Evolutionary conservation across 2,113 vertebrate species (phyloP).

Genomic region (Pycnonotus jocosus): DNA sequence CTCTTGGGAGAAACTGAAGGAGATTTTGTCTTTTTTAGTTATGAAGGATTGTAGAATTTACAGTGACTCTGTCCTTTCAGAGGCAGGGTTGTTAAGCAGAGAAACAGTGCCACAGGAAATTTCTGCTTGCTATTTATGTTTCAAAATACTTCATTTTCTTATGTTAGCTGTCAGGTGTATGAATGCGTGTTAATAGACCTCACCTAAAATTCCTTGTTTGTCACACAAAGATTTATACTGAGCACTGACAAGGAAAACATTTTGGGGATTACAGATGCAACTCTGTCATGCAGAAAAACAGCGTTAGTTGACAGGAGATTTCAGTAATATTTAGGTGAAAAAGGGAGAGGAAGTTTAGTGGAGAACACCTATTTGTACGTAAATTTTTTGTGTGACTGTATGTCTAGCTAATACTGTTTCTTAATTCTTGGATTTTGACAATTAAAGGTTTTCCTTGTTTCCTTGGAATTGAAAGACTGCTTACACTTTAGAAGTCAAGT

Average conservation of each 20-base stretch:
- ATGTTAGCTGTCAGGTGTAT: background rate
- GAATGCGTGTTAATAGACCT: background rate
- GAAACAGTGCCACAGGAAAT: background rate
- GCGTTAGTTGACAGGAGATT: background rate
- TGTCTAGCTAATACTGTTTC: background rate
- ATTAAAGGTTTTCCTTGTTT: background rate
- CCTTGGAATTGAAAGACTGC: background rate
- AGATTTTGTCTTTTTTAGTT: background rate
- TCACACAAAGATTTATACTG: background rate
- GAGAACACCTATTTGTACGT: background rate
- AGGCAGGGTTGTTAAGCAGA: background rate
- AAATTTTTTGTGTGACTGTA: background rate
- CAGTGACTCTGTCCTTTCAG: background rate
- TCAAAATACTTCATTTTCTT: background rate
- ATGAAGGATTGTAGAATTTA: background rate
- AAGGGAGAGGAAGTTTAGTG: background rate
- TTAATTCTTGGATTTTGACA: background rate
- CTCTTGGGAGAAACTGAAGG: background rate
- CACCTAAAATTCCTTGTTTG: background rate
- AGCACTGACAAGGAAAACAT: background rate
- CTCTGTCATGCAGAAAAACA: background rate
- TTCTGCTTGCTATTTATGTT: background rate
- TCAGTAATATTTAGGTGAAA: background rate
- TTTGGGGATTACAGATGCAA: background rate
- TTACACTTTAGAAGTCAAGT: background rate